These are phyloP conservation scores for Nymphalis io DNA, from an alignment of 1,140 invertebrate species.

Conservation along the genomic window DNA sequence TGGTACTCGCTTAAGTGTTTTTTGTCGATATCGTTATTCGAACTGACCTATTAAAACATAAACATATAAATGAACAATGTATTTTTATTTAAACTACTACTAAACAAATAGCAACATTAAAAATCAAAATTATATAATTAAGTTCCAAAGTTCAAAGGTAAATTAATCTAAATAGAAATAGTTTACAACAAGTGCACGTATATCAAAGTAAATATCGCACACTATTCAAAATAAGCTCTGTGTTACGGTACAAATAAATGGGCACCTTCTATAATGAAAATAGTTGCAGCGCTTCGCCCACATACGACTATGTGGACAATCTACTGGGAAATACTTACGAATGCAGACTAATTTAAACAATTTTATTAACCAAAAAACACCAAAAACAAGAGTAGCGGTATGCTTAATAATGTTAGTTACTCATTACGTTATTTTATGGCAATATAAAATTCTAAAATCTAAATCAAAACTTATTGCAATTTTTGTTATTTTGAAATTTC, in stretches of 20 bases:
- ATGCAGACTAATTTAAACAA: constrained; percentile 18
- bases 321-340: constrained; percentile 23
- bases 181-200: constrained; percentile 12
- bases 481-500: no score
- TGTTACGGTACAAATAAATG: constrained; percentile 53
- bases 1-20: constrained; percentile 8
- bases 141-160: background rate
- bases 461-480: no score
- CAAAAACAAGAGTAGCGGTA: background rate
- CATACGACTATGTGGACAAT: constrained; percentile 31
- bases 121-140: background rate
- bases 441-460: no score
- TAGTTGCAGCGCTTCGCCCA: constrained; percentile 43
- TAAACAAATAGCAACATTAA: background rate
- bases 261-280: constrained; percentile 56
- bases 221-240: constrained; percentile 48
- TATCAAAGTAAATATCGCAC: constrained; percentile 41
- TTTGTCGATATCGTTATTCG: background rate
- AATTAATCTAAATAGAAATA: constrained; percentile 2
- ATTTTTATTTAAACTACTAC: background rate
- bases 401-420: no score
- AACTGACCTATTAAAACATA: background rate
- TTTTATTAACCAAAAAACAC: constrained; percentile 2
- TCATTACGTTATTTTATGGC: no score
- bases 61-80: background rate